Base-by-base conservation (phyloP, 2,888 invertebrate genomes). In the Slavum lentiscoides region DNA sequence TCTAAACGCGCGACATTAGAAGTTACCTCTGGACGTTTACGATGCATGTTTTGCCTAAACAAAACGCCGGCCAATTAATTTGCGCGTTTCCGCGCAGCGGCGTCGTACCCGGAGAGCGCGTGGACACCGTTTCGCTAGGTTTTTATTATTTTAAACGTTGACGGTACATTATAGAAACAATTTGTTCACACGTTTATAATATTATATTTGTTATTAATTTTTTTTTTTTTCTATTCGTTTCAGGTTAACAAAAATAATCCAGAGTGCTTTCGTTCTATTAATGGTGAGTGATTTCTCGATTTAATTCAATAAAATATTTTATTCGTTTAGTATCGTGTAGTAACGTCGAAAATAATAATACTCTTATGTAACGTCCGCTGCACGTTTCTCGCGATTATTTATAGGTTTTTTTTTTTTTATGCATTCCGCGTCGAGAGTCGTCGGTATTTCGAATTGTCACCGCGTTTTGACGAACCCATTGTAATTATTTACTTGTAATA, bases 221-320 rank as follows among this genome's bases (percentile, higher is more conserved):
- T 39, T 9, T 49, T 49, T 49, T 11, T 49, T 64, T 58, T n/a
- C 55, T 74, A 21, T 70, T 23, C 0, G 17, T 80, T 80, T 62
- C 69, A 77, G 77, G 77, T 77, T 77, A 64, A 77, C 77, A 77
- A 77, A 77, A 77, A 77, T 70, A 77, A 77, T 77, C 77, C 77
- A 70, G 70, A 77, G 69, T 77, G 77, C 77, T 77, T 70, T 77
- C 77, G 77, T 77, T 77, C 77, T 77, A 77, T 77, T 77, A 64
- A 77, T 77, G 77, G 77, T 77, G 70, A 77, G 77, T 69, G 62
- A 30, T 30, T 30, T 30, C 2, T 30, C 30, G 30, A 30, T 30
- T 30, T 30, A 2, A 30, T 30, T 30, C 4, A 2, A 23, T n/a
- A 43, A 5, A 43, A 19, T 49, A 68, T 23, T 68, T 69, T 53